Evolutionary conservation across 2,797 vertebrate genomes (phyloP).

Genomic region (Rhyacichthys aspro): DNA sequence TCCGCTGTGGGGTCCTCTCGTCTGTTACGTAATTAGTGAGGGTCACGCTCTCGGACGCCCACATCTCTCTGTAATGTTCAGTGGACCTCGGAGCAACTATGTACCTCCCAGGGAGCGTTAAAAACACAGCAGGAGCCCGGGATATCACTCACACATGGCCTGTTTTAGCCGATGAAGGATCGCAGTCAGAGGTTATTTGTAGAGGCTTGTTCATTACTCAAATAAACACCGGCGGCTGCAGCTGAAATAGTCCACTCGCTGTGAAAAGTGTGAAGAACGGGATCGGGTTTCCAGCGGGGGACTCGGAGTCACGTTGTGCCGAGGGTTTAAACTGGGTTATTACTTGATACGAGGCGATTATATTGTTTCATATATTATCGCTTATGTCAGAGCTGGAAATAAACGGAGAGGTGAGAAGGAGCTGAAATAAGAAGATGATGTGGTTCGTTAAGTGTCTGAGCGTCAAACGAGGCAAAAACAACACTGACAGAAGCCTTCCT

Average conservation of each 20-base stretch:
- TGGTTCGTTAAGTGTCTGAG: neutral
- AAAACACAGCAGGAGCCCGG: constrained; percentile 28
- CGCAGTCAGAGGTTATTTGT: constrained; percentile 48
- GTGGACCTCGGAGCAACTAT: constrained; percentile 36
- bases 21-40: no score
- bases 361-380: neutral
- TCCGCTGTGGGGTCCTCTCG: no score
- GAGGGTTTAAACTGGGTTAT: constrained; percentile 30
- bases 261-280: constrained; percentile 51
- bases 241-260: constrained; percentile 61
- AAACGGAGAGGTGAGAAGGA: no score
- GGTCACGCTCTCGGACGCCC: no score
- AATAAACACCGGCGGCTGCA: constrained; percentile 46
- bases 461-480: neutral
- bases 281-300: constrained; percentile 61
- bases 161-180: constrained; percentile 35
- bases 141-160: constrained; percentile 23
- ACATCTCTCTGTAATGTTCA: constrained; percentile 26
- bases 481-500: neutral
- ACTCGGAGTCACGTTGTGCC: constrained; percentile 32
- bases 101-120: constrained; percentile 49
- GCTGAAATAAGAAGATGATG: neutral
- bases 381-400: neutral
- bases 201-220: constrained; percentile 36
- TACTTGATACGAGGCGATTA: constrained; percentile 19